Conservation (phyloP, 1,140 invertebrate genomes). For the Leptoteleia sp. region DNA sequence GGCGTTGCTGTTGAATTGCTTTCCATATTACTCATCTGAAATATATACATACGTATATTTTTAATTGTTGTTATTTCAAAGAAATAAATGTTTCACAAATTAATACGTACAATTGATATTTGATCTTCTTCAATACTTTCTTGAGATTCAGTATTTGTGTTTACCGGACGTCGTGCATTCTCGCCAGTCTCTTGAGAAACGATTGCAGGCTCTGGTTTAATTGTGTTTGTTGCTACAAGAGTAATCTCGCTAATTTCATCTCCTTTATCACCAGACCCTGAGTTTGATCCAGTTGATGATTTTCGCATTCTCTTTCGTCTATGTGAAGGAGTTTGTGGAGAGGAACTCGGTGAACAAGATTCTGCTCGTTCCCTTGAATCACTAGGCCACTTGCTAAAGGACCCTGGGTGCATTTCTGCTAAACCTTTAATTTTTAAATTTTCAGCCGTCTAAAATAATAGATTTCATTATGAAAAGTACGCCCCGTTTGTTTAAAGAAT, state of each 20-base stretch:
- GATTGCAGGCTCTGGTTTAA: conserved; percentile 80
- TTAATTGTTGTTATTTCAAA: not conserved
- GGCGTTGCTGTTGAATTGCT: conserved; percentile 75
- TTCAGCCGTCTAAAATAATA: conserved; percentile 86
- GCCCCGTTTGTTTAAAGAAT: too few species aligned
- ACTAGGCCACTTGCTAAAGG: conserved; percentile 84
- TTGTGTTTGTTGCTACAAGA: conserved; percentile 79
- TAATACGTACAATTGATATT: conserved; percentile 76
- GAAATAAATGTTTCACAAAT: too few species aligned
- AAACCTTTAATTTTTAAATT: conserved; percentile 93
- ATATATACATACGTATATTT: too few species aligned
- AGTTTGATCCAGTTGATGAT: conserved; percentile 86
- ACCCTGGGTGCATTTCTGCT: conserved; percentile 90
- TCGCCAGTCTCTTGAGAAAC: conserved; percentile 73
- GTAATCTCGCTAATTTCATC: conserved; percentile 82
- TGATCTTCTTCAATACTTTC: conserved; percentile 81
- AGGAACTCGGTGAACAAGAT: conserved; percentile 77
- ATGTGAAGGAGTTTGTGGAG: conserved; percentile 76
- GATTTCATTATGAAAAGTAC: not conserved
- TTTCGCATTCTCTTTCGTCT: conserved; percentile 86
- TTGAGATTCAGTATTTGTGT: conserved; percentile 79
- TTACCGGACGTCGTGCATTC: conserved; percentile 72
- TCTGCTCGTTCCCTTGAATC: conserved; percentile 71
- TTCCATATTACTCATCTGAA: conserved; percentile 79
- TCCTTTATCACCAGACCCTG: conserved; percentile 79